Evolutionary conservation across 2,888 invertebrate species (phyloP), one percentile per base, ranked within the genome.

Genomic region (Cantharis nigra): DNA sequence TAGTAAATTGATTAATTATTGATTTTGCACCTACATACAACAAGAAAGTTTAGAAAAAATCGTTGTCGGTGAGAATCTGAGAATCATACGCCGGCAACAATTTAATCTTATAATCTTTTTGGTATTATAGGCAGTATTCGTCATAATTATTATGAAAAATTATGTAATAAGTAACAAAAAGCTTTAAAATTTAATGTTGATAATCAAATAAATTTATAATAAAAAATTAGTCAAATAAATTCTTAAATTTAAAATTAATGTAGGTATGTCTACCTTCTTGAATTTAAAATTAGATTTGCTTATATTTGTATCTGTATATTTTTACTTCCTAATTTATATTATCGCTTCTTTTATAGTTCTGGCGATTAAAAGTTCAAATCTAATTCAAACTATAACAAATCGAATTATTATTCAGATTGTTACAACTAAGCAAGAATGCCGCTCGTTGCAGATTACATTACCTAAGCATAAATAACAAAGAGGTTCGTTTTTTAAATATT

Each of bases 391-490:
- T 75, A 75, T 75, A 75, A 75, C 75, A 75, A 75, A 75, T 75
- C 75, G 75, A 75, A 75, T 75, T 75, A 75, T 75, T 75, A 75
- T 75, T 75, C 71, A 70, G 75, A 75, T 65, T 75, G 75, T 49
- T 70, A 71, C 64, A 67, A 71, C 75, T 70, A 70, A 63, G 33
- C 74, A 74, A 74, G 70, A 70, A 64, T 65, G 33, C 69, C 71
- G 70, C 70, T 18, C 75, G 64, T 70, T 70, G 75, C 70, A 74
- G 75, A 75, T 75, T 75, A 75, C 75, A 75, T 75, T 75, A 75
- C 75, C 75, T 74, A 71, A 75, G 75, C 75, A 70, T 75, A 75
- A 75, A 71, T 75, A 75, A 75, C 75, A 75, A 75, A 75, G 75
- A 75, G 75, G 49, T 75, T 70, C 75, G 75, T 75, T 75, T 75